These are phyloP conservation scores for Atta cephalotes DNA, from an alignment of 1,140 invertebrate genomes.

Conservation along the genomic window DNA sequence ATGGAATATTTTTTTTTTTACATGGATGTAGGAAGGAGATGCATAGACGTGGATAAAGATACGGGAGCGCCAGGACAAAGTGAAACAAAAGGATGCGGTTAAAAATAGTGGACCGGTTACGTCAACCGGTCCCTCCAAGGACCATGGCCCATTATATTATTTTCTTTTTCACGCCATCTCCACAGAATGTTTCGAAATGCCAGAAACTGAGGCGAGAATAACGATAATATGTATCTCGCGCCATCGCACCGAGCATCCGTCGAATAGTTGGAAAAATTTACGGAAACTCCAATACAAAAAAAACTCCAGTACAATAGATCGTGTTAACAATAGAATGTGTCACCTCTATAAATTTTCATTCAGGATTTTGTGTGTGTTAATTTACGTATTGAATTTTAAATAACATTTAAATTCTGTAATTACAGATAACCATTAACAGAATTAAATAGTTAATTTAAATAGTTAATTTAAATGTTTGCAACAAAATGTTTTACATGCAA, in stretches of 20 bases:
- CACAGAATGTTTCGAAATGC: constrained; percentile 33
- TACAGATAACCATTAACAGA: background rate
- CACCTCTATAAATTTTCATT: constrained; percentile 12
- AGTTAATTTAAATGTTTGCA: background rate
- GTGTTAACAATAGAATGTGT: no score
- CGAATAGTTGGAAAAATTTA: constrained; percentile 11
- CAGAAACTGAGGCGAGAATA: constrained; percentile 34
- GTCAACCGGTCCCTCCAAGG: constrained; percentile 67
- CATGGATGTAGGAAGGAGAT: background rate
- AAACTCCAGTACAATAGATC: background rate
- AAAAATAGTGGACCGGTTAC: constrained; percentile 77
- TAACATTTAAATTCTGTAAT: background rate
- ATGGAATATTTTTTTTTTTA: background rate
- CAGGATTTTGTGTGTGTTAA: background rate
- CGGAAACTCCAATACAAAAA: background rate
- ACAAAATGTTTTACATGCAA: background rate
- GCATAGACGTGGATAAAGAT: constrained; percentile 38
- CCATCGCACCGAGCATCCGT: background rate
- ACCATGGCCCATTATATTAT: constrained; percentile 33
- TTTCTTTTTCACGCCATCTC: constrained; percentile 41
- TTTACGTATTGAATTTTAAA: constrained; percentile 7
- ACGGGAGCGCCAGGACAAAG: constrained; percentile 7
- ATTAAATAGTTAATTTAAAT: background rate
- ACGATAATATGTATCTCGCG: constrained; percentile 25
- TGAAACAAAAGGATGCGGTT: constrained; percentile 69